A percentile compares a stretch with the other conserved stretches of the same genome.
Evolutionary conservation across 2,113 vertebrate genomes (phyloP).

Genomic region (Nannospalax galili): DNA sequence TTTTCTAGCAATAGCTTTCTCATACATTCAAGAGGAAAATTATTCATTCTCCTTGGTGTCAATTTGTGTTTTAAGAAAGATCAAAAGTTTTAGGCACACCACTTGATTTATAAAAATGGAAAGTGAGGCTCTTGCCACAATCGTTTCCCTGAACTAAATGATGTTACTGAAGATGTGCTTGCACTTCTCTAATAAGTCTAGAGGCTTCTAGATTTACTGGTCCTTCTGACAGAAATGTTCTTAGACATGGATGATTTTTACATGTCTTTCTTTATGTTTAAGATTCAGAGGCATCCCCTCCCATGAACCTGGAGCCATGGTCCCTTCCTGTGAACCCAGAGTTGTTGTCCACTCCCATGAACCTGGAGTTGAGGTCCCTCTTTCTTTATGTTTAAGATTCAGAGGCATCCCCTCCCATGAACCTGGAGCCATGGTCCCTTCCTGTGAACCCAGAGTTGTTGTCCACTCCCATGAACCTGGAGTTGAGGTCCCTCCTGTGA

Average conservation of each 20-base stretch:
- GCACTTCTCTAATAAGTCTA: background rate
- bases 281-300: background rate
- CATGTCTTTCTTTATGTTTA: background rate
- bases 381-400: background rate
- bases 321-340: too few relatives aligned
- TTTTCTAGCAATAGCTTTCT: background rate
- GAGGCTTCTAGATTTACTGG: too few relatives aligned
- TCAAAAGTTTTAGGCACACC: background rate
- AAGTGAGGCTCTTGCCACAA: background rate
- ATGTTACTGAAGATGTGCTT: background rate
- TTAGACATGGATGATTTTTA: background rate
- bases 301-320: too few relatives aligned
- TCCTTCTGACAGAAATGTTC: background rate
- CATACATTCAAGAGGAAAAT: background rate
- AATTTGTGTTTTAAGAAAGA: background rate
- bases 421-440: too few relatives aligned
- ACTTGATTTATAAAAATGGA: background rate
- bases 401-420: background rate
- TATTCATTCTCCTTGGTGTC: background rate
- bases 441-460: too few relatives aligned
- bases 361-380: too few relatives aligned
- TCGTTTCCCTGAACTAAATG: background rate
- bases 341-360: too few relatives aligned
- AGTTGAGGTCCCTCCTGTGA: too few relatives aligned
- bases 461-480: too few relatives aligned